phyloP scores from a whole-genome alignment of 2,888 invertebrate species.

The Scaptomyza flava region DNA sequence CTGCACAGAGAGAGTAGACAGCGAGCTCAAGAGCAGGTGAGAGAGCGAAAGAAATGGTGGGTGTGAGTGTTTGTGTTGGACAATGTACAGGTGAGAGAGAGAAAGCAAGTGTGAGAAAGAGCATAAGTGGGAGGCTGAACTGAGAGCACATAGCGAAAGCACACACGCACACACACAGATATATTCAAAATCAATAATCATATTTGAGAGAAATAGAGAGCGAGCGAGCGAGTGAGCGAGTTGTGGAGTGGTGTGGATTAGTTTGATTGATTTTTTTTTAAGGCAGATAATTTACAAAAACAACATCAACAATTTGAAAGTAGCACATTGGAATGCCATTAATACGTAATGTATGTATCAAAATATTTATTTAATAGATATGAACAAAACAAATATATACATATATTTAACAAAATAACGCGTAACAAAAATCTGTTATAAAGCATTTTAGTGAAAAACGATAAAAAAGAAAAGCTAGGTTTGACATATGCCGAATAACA shows the following conservation, averaged over 20 bases:
- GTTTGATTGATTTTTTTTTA: slow-evolving; percentile 37
- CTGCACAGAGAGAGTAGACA: slow-evolving; percentile 15
- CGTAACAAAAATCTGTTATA: background rate
- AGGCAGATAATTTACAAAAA: slow-evolving; percentile 83
- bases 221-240: slow-evolving; percentile 4
- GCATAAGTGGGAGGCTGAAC: slow-evolving; percentile 24
- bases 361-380: slow-evolving; percentile 37
- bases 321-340: slow-evolving; percentile 61
- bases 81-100: slow-evolving; percentile 29
- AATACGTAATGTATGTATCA: slow-evolving; percentile 41
- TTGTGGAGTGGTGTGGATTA: slow-evolving; percentile 26
- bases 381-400: slow-evolving; percentile 10
- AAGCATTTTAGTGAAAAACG: slow-evolving; percentile 14
- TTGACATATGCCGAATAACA: slow-evolving; percentile 15
- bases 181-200: slow-evolving; percentile 24
- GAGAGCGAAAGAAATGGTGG: slow-evolving; percentile 17
- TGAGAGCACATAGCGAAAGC: slow-evolving; percentile 13
- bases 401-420: background rate
- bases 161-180: slow-evolving; percentile 2
- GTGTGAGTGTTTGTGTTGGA: slow-evolving; percentile 1
- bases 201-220: slow-evolving; percentile 15
- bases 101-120: slow-evolving; percentile 11
- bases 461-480: background rate
- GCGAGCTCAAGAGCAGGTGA: slow-evolving; percentile 17
- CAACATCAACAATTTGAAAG: slow-evolving; percentile 72